Evolutionary conservation across 2,113 vertebrate genomes (phyloP).

Genomic region (Ornithorhynchus anatinus): DNA sequence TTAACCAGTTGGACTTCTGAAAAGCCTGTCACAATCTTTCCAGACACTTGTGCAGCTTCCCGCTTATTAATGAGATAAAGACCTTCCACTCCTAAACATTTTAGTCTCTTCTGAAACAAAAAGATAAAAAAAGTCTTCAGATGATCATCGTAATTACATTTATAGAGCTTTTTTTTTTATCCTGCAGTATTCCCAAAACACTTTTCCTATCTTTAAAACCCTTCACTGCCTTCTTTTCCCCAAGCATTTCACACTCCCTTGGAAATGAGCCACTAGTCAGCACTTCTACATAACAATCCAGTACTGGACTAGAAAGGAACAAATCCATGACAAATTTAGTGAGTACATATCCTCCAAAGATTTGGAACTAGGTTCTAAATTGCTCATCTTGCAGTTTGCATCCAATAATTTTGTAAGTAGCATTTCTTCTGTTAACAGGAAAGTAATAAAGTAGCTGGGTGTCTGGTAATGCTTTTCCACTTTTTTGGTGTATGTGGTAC

Average conservation of each 20-base stretch:
- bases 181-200: neutral
- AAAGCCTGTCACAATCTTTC: too few relatives aligned
- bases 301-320: neutral
- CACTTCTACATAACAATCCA: neutral
- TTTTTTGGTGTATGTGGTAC: too few relatives aligned
- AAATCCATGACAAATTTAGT: neutral
- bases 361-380: neutral
- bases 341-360: neutral
- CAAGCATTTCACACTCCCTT: neutral
- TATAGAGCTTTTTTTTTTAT: neutral
- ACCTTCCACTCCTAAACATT: conserved; percentile 4
- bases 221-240: too few relatives aligned
- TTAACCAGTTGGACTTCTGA: too few relatives aligned
- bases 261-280: neutral
- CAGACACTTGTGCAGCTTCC: too few relatives aligned
- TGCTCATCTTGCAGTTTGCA: neutral
- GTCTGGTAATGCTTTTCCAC: too few relatives aligned
- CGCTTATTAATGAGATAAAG: conserved; percentile 5
- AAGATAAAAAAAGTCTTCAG: neutral
- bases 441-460: too few relatives aligned
- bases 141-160: neutral
- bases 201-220: neutral
- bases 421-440: too few relatives aligned
- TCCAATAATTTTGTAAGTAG: too few relatives aligned
- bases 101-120: neutral